Percentiles rank a stretch among this genome's conserved stretches.
phyloP scores from a whole-genome alignment of 53 echinoderm and acorn worm genomes.

The Apostichopus leukothele region DNA sequence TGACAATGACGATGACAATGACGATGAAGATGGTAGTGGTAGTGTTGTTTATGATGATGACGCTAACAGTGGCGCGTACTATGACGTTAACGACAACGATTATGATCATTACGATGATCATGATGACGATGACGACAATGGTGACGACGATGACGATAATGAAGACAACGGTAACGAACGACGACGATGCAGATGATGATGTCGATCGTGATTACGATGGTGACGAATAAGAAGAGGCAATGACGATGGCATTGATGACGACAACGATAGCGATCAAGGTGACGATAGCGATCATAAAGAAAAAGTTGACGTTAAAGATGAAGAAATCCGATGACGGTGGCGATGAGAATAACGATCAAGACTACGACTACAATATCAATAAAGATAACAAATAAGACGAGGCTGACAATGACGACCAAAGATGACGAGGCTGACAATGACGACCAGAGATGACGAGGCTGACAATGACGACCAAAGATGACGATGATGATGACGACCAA shows the following conservation, averaged over 20 bases:
- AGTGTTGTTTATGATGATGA: no score
- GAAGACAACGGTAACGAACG: conserved; percentile 11
- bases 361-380: background rate
- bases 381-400: background rate
- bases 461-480: no score
- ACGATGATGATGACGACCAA: no score
- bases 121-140: no score
- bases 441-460: no score
- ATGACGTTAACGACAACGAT: no score
- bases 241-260: background rate
- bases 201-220: background rate
- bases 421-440: no score
- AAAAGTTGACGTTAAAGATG: background rate
- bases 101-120: no score
- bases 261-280: background rate
- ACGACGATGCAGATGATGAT: conserved; percentile 12
- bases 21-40: no score
- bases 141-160: conserved; percentile 38
- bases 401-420: no score
- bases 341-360: background rate
- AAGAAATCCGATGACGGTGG: background rate
- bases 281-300: background rate
- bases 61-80: no score
- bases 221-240: background rate
- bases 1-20: no score